Evolutionary conservation across 2,888 invertebrate genomes (phyloP).

Genomic region (Eremobia ochroleuca): DNA sequence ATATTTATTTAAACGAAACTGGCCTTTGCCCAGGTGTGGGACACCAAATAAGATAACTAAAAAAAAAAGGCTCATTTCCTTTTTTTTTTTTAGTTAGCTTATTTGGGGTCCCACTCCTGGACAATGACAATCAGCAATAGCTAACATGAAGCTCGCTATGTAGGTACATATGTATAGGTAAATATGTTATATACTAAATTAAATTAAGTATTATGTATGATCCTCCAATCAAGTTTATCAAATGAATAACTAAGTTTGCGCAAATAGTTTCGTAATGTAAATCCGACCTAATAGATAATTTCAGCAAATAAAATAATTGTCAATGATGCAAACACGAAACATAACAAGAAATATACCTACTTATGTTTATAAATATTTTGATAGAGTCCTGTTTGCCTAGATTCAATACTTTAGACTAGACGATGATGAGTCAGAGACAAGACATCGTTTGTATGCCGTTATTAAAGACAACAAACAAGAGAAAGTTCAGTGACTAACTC

Average conservation of each 20-base stretch:
- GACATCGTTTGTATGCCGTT: constrained; percentile 37
- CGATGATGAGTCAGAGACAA: constrained; percentile 55
- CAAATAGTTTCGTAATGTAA: too few species aligned
- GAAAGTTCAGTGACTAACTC: constrained; percentile 62
- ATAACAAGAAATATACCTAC: not conserved
- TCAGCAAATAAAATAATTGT: not conserved
- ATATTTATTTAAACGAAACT: not conserved
- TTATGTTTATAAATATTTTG: not conserved
- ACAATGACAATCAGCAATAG: too few species aligned
- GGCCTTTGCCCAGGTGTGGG: too few species aligned
- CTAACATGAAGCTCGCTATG: not conserved
- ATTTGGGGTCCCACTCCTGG: too few species aligned
- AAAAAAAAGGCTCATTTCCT: too few species aligned
- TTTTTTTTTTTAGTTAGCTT: too few species aligned
- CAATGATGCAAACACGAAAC: not conserved
- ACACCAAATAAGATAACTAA: too few species aligned
- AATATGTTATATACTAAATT: not conserved
- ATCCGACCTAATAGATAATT: too few species aligned
- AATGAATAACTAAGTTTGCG: too few species aligned
- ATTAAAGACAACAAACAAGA: constrained; percentile 56
- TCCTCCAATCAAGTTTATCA: not conserved
- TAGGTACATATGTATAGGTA: too few species aligned
- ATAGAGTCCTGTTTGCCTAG: constrained; percentile 27
- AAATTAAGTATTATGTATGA: too few species aligned
- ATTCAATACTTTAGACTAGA: constrained; percentile 28